Percentiles rank a stretch among this genome's conserved stretches.
phyloP scores from a whole-genome alignment of 2,113 vertebrate genomes.

The Lynx canadensis region DNA sequence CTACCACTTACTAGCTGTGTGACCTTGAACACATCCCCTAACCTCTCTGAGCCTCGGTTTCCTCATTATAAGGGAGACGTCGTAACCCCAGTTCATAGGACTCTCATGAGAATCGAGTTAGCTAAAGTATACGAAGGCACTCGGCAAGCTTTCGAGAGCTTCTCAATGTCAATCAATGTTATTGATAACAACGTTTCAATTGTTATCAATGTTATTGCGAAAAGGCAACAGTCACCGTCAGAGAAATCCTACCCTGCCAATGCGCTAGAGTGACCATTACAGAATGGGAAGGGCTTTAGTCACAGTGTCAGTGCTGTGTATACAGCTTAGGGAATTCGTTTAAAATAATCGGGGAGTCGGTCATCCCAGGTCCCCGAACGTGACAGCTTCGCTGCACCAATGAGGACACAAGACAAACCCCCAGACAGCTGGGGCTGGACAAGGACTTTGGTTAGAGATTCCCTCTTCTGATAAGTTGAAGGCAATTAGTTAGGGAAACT shows the following conservation, averaged over 20 bases:
- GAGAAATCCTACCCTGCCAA: background rate
- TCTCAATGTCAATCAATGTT: fast-evolving
- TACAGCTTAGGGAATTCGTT: background rate
- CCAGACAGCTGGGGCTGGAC: background rate
- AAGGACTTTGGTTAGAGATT: background rate
- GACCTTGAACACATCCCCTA: too few species aligned
- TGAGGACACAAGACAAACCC: background rate
- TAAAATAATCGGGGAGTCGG: background rate
- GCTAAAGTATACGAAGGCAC: background rate
- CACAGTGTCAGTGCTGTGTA: fast-evolving
- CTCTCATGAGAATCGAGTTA: background rate
- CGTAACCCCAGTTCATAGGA: background rate
- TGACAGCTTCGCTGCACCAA: too few species aligned
- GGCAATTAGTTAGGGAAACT: background rate
- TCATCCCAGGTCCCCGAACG: background rate
- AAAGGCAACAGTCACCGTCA: background rate
- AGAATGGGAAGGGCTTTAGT: background rate
- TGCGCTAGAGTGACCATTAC: fast-evolving
- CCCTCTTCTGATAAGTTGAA: background rate
- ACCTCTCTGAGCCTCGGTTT: background rate
- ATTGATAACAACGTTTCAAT: background rate
- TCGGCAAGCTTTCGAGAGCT: background rate
- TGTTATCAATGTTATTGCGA: too few species aligned
- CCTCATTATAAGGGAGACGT: background rate
- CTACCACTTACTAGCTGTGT: background rate